Percentiles rank a stretch among this genome's conserved stretches.
These are phyloP conservation scores for Cyprinodon diabolis DNA, from an alignment of 2,797 vertebrate species.

Conservation along the genomic window DNA sequence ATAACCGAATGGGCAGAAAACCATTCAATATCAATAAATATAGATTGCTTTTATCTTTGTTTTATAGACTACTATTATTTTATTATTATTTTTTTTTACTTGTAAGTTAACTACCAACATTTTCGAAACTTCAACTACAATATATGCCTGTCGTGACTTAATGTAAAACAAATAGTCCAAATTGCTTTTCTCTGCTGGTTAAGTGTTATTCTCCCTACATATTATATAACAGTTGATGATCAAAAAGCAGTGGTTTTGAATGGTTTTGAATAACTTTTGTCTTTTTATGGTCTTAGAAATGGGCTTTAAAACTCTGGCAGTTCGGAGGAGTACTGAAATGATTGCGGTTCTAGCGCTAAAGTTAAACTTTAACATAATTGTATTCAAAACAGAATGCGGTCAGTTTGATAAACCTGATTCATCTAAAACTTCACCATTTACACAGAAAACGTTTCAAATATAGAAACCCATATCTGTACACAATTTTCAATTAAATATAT, in stretches of 20 bases:
- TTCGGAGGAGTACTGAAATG: background rate
- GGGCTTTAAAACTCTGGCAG: background rate
- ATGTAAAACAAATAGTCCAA: background rate
- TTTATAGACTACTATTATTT: background rate
- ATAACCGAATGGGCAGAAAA: background rate
- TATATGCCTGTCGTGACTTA: background rate
- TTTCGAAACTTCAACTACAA: background rate
- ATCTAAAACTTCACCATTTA: slow-evolving; percentile 83
- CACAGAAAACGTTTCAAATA: slow-evolving; percentile 97
- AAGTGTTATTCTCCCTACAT: background rate
- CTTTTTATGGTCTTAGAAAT: background rate
- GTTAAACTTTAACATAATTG: slow-evolving; percentile 1
- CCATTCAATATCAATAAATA: background rate
- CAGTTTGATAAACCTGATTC: slow-evolving; percentile 87
- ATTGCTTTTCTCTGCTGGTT: background rate
- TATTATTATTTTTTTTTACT: background rate
- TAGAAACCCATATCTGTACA: slow-evolving; percentile 99
- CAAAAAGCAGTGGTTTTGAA: background rate
- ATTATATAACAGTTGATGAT: background rate
- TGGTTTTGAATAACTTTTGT: too few species aligned
- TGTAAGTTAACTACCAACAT: background rate
- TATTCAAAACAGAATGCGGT: slow-evolving; percentile 74
- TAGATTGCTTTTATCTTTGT: background rate
- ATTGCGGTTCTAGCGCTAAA: background rate
- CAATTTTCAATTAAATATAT: slow-evolving; percentile 83